phyloP scores from a whole-genome alignment of 2,113 vertebrate species.

The Gavialis gangeticus region DNA sequence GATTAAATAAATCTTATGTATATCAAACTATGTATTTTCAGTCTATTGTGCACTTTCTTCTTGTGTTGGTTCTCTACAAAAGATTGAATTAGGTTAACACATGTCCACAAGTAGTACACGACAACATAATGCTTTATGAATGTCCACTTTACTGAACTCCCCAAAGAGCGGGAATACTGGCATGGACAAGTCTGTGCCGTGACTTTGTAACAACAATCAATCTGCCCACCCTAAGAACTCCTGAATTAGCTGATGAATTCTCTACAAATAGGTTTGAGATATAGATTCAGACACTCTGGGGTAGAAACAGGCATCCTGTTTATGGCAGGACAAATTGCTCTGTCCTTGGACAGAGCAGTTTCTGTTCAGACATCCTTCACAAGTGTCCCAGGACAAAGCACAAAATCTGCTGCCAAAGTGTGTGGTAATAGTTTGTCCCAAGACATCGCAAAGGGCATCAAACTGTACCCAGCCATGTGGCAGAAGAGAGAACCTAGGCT shows the following conservation, averaged over 20 bases:
- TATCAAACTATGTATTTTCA: background rate
- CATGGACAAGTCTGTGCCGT: background rate
- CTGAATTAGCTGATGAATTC: background rate
- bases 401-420: too few species aligned
- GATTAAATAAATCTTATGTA: background rate
- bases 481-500: too few species aligned
- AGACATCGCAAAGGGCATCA: too few species aligned
- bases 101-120: background rate
- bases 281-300: background rate
- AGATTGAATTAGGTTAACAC: background rate
- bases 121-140: background rate
- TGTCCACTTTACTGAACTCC: slow-evolving; percentile 41
- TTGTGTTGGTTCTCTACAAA: background rate
- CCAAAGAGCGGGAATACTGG: background rate
- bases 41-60: background rate
- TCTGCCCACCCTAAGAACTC: background rate
- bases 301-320: too few species aligned
- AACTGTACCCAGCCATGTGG: too few species aligned
- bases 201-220: slow-evolving; percentile 19
- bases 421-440: too few species aligned
- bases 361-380: too few species aligned
- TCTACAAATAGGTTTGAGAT: too few species aligned
- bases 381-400: too few species aligned
- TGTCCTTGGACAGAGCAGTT: too few species aligned
- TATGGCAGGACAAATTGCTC: too few species aligned